Conservation (phyloP, 2,797 vertebrate genomes). For the Hozukius guyotensis region DNA sequence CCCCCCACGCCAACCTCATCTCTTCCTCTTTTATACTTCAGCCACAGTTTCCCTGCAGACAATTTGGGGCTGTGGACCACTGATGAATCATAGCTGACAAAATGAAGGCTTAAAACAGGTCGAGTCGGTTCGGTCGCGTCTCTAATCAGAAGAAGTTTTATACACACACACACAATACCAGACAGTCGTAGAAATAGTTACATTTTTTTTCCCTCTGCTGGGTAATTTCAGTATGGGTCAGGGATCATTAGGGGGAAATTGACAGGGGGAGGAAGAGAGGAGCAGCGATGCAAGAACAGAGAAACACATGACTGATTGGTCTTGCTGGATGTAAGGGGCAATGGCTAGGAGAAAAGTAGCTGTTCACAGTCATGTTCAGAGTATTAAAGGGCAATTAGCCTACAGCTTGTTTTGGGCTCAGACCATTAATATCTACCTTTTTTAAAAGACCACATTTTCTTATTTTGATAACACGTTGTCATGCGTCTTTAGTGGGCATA, state of each 20-base stretch:
- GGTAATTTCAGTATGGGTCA: conserved; percentile 18
- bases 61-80: conserved; percentile 29
- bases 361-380: not conserved
- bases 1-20: not conserved
- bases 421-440: not conserved
- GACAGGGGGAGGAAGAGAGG: not conserved
- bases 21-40: not conserved
- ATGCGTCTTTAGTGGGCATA: not conserved
- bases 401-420: not conserved
- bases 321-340: not conserved
- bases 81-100: conserved; percentile 30
- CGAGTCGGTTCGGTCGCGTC: not conserved
- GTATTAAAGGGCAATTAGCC: not conserved
- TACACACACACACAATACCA: not conserved
- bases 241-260: conserved; percentile 10
- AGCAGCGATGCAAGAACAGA: not conserved
- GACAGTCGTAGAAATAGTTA: not conserved
- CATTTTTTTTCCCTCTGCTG: not conserved
- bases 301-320: conserved; percentile 1
- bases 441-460: not conserved
- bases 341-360: not conserved
- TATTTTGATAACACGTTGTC: not conserved
- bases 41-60: conserved; percentile 19
- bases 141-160: conserved; percentile 27
- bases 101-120: conserved; percentile 14